Conservation (phyloP, 1,140 invertebrate species). For the Euwallacea similis region DNA sequence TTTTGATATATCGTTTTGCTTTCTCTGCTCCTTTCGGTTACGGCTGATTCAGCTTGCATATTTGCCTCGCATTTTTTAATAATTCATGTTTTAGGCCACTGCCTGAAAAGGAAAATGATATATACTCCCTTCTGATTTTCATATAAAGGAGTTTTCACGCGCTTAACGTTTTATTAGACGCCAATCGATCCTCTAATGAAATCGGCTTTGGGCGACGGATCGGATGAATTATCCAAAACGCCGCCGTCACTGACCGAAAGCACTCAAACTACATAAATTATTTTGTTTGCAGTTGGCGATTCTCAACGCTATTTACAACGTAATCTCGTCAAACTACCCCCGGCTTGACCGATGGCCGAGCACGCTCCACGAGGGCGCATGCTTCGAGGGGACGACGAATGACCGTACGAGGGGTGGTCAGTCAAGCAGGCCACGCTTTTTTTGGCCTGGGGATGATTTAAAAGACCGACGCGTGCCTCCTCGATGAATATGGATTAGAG, state of each 20-base stretch:
- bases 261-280: constrained; percentile 20
- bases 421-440: constrained; percentile 16
- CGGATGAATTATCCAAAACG: not conserved
- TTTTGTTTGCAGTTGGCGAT: constrained; percentile 26
- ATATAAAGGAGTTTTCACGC: not conserved
- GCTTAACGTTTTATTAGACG: no score
- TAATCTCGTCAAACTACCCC: constrained; percentile 15
- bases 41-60: constrained; percentile 20
- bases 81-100: constrained; percentile 10
- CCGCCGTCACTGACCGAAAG: constrained; percentile 11
- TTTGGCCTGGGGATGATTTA: not conserved
- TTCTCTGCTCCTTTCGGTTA: constrained; percentile 24
- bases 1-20: constrained; percentile 49
- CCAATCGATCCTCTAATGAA: no score
- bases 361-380: constrained; percentile 23
- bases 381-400: constrained; percentile 7
- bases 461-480: not conserved
- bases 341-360: constrained; percentile 18
- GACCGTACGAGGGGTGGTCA: constrained; percentile 22
- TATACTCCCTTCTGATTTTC: not conserved
- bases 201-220: not conserved
- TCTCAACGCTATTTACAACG: constrained; percentile 32
- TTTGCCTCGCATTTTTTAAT: constrained; percentile 26
- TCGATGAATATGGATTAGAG: not conserved
- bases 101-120: not conserved